Percentiles rank a stretch among this genome's conserved stretches.
These are phyloP conservation scores for Isichthys henryi DNA, from an alignment of 2,113 vertebrate genomes.

Conservation along the genomic window DNA sequence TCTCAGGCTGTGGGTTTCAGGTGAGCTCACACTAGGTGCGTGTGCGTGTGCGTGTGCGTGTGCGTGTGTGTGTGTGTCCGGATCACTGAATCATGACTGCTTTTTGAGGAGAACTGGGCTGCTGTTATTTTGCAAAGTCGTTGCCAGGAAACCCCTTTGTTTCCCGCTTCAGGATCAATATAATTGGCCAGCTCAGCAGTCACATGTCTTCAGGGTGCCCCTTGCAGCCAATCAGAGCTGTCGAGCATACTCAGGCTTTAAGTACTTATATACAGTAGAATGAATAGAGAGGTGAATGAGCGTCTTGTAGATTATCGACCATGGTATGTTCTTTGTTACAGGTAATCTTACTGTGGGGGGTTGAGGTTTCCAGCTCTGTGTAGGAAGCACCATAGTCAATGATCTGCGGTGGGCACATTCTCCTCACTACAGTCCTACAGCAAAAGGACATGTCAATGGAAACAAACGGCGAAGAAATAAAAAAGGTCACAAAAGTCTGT, in stretches of 20 bases:
- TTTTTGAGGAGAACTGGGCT: conserved; percentile 12
- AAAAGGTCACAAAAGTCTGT: neutral
- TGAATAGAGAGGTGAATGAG: conserved; percentile 40
- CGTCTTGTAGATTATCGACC: conserved; percentile 51
- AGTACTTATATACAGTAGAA: conserved; percentile 38
- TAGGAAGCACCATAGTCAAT: neutral
- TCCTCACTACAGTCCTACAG: neutral
- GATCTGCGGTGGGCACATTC: neutral
- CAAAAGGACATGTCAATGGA: neutral
- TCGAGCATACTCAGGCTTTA: conserved; percentile 23
- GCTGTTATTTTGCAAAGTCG: conserved; percentile 22
- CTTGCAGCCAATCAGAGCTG: conserved; percentile 38
- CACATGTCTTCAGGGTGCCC: neutral
- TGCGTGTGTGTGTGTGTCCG: neutral
- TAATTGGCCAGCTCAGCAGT: conserved; percentile 43
- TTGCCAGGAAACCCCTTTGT: conserved; percentile 49
- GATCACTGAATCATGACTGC: neutral
- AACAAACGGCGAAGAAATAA: neutral
- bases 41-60: neutral
- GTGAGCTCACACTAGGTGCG: neutral
- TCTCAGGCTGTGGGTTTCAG: neutral
- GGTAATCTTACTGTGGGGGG: neutral
- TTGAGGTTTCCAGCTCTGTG: neutral
- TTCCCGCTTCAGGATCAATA: conserved; percentile 43
- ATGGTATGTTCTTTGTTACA: conserved; percentile 27